Percentiles rank a stretch among this genome's conserved stretches.
These are phyloP conservation scores for Leucophenga montana DNA, from an alignment of 2,888 invertebrate genomes.

Conservation along the genomic window DNA sequence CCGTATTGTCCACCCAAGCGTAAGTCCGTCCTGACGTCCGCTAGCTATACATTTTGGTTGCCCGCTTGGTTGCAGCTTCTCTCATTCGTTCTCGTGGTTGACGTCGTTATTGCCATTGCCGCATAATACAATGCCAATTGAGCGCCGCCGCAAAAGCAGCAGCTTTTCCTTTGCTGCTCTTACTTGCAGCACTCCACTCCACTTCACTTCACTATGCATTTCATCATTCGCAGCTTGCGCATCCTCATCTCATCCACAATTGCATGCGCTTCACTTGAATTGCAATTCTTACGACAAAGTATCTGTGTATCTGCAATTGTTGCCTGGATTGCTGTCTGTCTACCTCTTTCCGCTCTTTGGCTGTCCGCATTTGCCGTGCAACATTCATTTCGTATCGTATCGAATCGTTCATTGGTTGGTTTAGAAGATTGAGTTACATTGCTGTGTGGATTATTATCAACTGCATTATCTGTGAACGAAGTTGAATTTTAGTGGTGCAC, in stretches of 20 bases:
- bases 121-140: constrained; percentile 19
- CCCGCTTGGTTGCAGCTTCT: constrained; percentile 26
- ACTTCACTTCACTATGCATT: constrained; percentile 47
- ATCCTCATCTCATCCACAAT: too few species aligned
- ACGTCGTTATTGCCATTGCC: not conserved
- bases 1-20: constrained; percentile 37
- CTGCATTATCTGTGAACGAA: constrained; percentile 56
- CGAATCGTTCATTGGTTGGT: constrained; percentile 47
- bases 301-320: not conserved
- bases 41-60: constrained; percentile 10
- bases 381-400: constrained; percentile 22
- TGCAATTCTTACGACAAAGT: not conserved
- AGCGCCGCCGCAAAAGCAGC: not conserved
- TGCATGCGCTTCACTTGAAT: not conserved
- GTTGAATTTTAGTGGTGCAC: too few species aligned
- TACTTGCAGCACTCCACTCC: constrained; percentile 33
- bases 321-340: too few species aligned
- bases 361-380: not conserved
- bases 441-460: constrained; percentile 63
- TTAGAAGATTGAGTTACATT: constrained; percentile 62
- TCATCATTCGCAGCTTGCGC: constrained; percentile 47
- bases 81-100: constrained; percentile 7
- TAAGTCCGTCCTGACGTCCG: constrained; percentile 7
- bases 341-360: not conserved
- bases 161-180: constrained; percentile 38